Evolutionary conservation across 2,888 invertebrate species (phyloP).

Genomic region (Rotaria magnacalcarata): DNA sequence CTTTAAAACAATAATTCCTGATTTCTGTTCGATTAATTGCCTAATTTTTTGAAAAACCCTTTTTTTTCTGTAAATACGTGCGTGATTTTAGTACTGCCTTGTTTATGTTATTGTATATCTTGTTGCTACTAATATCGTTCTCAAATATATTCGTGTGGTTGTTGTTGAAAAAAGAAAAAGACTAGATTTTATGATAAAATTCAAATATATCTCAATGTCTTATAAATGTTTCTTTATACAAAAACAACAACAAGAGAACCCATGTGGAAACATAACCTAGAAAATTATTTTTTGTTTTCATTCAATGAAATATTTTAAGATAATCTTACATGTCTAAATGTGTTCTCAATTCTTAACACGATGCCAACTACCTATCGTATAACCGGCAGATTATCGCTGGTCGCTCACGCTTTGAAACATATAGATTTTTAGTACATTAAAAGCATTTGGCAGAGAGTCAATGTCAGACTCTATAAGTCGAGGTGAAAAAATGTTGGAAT

Average conservation of each 20-base stretch:
- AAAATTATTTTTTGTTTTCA: no score
- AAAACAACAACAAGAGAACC: no score
- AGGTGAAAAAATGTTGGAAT: background rate
- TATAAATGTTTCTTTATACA: background rate
- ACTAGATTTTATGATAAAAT: background rate
- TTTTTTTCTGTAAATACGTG: background rate
- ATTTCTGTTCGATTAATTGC: background rate
- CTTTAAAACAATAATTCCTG: background rate
- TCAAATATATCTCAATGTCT: background rate
- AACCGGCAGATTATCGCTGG: background rate
- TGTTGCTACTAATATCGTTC: constrained; percentile 14
- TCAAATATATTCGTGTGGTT: constrained; percentile 3
- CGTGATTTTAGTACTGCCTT: background rate
- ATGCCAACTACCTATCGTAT: background rate
- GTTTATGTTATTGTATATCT: background rate
- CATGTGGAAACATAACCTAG: no score
- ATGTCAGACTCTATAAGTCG: background rate
- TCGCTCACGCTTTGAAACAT: background rate
- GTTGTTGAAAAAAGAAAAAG: background rate
- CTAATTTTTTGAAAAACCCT: background rate
- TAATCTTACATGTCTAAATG: background rate
- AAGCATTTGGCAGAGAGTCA: background rate
- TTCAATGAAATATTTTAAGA: background rate
- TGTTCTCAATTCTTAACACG: background rate
- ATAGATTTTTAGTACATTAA: no score